Percentiles rank a stretch among this genome's conserved stretches.
These are phyloP conservation scores for Numida meleagris DNA, from an alignment of 2,113 vertebrate genomes.

Conservation along the genomic window DNA sequence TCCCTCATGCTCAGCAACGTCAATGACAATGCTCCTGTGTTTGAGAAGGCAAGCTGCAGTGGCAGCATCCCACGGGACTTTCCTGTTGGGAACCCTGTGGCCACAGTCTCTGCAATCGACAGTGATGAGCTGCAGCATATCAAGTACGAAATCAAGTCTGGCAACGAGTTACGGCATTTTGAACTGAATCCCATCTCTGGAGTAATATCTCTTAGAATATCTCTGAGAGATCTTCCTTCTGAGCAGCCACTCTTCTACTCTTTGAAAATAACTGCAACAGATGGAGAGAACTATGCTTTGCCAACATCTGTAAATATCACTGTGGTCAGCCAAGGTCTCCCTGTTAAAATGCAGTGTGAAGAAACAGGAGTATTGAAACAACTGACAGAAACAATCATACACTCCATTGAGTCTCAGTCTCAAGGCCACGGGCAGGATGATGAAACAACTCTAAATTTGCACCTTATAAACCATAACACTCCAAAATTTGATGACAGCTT, in stretches of 20 bases:
- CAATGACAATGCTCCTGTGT: slow-evolving; percentile 92
- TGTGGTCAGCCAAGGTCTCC: slow-evolving; percentile 77
- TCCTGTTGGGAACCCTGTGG: slow-evolving; percentile 78
- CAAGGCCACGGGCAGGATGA: slow-evolving; percentile 81
- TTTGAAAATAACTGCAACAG: slow-evolving; percentile 87
- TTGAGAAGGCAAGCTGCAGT: slow-evolving; percentile 92
- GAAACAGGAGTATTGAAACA: slow-evolving; percentile 88
- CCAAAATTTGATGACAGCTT: slow-evolving; percentile 87
- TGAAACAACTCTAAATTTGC: slow-evolving; percentile 82
- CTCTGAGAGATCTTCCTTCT: slow-evolving; percentile 71
- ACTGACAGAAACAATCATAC: slow-evolving; percentile 88
- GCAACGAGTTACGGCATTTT: slow-evolving; percentile 89
- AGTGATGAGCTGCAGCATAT: slow-evolving; percentile 92
- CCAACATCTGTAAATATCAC: slow-evolving; percentile 86
- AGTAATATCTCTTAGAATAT: slow-evolving; percentile 80
- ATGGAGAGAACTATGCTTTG: slow-evolving; percentile 86
- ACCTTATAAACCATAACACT: slow-evolving; percentile 87
- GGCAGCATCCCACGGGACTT: slow-evolving; percentile 83
- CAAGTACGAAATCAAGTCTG: slow-evolving; percentile 86
- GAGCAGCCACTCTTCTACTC: slow-evolving; percentile 72
- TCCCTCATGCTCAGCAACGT: slow-evolving; percentile 90
- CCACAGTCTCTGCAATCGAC: slow-evolving; percentile 89
- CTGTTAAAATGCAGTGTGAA: slow-evolving; percentile 80
- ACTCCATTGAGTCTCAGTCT: slow-evolving; percentile 82
- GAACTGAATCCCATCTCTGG: slow-evolving; percentile 85